phyloP scores from a whole-genome alignment of 2,888 invertebrate genomes.

The Scaptomyza caliginosa region DNA sequence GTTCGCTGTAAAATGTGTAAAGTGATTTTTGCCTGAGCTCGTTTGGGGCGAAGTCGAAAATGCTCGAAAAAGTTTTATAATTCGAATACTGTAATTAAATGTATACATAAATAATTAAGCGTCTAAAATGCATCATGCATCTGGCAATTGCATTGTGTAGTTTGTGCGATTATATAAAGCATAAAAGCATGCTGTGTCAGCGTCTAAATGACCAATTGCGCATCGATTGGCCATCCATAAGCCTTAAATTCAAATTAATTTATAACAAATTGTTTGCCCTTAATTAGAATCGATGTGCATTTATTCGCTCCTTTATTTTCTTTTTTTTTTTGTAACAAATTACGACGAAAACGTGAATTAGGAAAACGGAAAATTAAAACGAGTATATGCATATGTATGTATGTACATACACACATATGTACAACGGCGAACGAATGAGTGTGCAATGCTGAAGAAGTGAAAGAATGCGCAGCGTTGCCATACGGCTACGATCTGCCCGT shows the following conservation, averaged over 20 bases:
- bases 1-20: constrained; percentile 73
- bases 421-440: constrained; percentile 72
- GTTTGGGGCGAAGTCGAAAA: constrained; percentile 79
- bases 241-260: constrained; percentile 15
- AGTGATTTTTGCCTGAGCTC: constrained; percentile 74
- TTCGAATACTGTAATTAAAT: constrained; percentile 56
- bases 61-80: constrained; percentile 71
- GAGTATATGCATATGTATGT: constrained; percentile 45
- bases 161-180: constrained; percentile 68
- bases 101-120: constrained; percentile 31
- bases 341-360: constrained; percentile 66
- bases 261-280: constrained; percentile 20
- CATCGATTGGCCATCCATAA: constrained; percentile 63
- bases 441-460: constrained; percentile 75
- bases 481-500: constrained; percentile 42
- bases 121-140: constrained; percentile 26
- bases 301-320: constrained; percentile 29
- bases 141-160: constrained; percentile 32
- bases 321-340: constrained; percentile 57
- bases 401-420: constrained; percentile 33
- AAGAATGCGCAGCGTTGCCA: constrained; percentile 76
- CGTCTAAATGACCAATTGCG: constrained; percentile 63
- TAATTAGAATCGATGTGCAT: constrained; percentile 17
- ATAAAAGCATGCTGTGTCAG: constrained; percentile 57
- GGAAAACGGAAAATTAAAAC: constrained; percentile 70